A percentile compares a stretch with the other conserved stretches of the same genome.
Conservation (phyloP, 2,797 vertebrate species). For the Rhyacichthys aspro region DNA sequence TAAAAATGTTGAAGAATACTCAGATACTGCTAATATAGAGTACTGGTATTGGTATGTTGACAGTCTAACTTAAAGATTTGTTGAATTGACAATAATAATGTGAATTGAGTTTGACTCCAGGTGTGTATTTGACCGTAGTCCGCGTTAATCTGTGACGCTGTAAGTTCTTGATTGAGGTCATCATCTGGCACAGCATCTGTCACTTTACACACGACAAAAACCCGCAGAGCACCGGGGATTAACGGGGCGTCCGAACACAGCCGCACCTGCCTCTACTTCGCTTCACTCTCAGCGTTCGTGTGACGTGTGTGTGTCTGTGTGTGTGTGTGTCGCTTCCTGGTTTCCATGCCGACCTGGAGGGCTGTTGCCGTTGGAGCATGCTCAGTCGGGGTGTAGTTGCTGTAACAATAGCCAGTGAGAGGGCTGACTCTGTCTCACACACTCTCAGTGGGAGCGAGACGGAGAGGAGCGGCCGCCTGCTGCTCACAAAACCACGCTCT, state of each 20-base stretch:
- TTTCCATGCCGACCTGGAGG: slow-evolving; percentile 78
- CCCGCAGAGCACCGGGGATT: too few relatives aligned
- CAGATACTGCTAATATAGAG: too few relatives aligned
- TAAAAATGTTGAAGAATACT: too few relatives aligned
- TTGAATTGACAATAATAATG: too few relatives aligned
- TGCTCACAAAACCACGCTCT: slow-evolving; percentile 31
- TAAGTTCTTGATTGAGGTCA: slow-evolving; percentile 37
- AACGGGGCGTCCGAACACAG: slow-evolving; percentile 36
- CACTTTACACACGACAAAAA: slow-evolving; percentile 34
- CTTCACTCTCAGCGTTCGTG: slow-evolving; percentile 6
- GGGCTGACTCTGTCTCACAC: slow-evolving; percentile 36
- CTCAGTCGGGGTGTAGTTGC: slow-evolving; percentile 68
- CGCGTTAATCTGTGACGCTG: slow-evolving; percentile 16
- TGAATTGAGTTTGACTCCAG: not conserved
- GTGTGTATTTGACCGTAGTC: slow-evolving; percentile 20
- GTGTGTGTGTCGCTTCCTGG: slow-evolving; percentile 66
- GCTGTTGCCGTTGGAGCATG: slow-evolving; percentile 78
- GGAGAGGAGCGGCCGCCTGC: slow-evolving; percentile 61
- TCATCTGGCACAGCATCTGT: slow-evolving; percentile 40
- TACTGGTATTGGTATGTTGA: too few relatives aligned
- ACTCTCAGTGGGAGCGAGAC: slow-evolving; percentile 57
- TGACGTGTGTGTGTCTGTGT: slow-evolving; percentile 4
- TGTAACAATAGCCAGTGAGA: slow-evolving; percentile 81
- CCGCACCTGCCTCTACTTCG: slow-evolving; percentile 47
- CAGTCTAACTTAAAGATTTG: too few relatives aligned